Base-by-base conservation (phyloP, 23 tunicate genomes). In the Ascidia mentula region DNA sequence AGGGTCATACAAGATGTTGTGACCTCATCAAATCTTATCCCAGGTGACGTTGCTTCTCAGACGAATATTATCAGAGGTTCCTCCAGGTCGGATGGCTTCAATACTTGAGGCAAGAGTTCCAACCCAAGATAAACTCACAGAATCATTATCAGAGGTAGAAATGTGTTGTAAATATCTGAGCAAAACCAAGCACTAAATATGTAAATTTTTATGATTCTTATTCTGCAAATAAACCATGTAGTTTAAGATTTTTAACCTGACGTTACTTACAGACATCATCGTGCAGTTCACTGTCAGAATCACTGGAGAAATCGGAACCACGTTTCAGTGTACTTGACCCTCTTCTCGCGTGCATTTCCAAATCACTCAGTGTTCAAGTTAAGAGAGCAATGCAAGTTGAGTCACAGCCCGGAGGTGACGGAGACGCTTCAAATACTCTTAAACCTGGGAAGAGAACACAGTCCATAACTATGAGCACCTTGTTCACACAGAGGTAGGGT, bases 271-370 rank as follows among this genome's bases (percentile, higher is more conserved):
- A 53, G 65, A 53, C 65, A 1, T 53, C 65, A 53, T 53, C 65
- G 1, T 53, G 12, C 65, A 53, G 65, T 53, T 53, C 65, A 53
- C 13, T 53, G 13, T 53, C 65, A 53, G 65, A 53, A 5, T 53
- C 65, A 53, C 65, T 28, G 24, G 65, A 53, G 1, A 53, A 53
- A 28, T 9, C 65, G n/a, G 72, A 78, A 32, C 2, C 69, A 42
- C 70, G 30, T 18, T 9, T 85, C 35, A 18, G 69, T 40, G 72
- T 87, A 9, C 78, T 87, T 6, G 91, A 87, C 36, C 91, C 91
- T 32, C 65, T 87, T 37, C 61, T 87, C 15, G 85, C 91, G 22
- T 80, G 82, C 60, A 87, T 87, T 32, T 85, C 91, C 2, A 87
- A 87, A 46, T 75, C 91, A 1, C 85, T 87, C 9, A 31, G 32